Base-by-base conservation (phyloP, 2,888 invertebrate genomes). In the Drosophila borborema region DNA sequence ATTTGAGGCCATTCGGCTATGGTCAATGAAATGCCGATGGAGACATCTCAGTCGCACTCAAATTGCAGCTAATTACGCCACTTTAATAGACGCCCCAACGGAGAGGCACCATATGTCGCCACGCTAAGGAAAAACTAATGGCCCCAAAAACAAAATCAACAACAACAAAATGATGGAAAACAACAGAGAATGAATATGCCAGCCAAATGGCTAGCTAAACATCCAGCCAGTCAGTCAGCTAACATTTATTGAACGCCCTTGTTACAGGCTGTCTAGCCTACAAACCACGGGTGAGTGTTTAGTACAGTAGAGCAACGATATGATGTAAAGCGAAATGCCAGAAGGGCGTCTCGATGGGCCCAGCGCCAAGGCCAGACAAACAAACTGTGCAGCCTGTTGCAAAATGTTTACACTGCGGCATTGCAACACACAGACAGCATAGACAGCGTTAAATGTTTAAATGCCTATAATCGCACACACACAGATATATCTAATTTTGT, bases 61-160 rank as follows among this genome's bases (percentile, higher is more conserved):
- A 68, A 89, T 89, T 84, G 77, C 87, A 80, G 64, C 77, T 86
- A 86, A 87, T 86, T 86, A 55, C 34, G 67, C 23, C 64, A 40
- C 65, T 78, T 82, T 77, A 89, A 87, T 80, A 68, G 80, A 80
- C 63, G 70, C 51, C 56, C 77, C 80, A 86, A 83, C 55, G 70
- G 75, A 69, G 56, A 61, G 65, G 74, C 75, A 46, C 80, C 77
- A 78, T 80, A 80, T 78, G 80, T 65, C 68, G 77, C 64, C 64
- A 63, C 58, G 67, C 76, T 46, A 18, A 48, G 43, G 34, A 34
- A 23, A 65, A 80, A 64, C 81, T 72, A 78, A 80, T 78, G 73
- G 77, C 49, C 63, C 74, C 64, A 69, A 77, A 49, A 51, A 34
- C 6, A 5, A 75, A 64, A 20, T 20, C 20, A 23, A 23, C 28